Evolutionary conservation across 2,113 vertebrate genomes (phyloP), one percentile per base, ranked within the genome.

Genomic region (Colistium nudipinnis): DNA sequence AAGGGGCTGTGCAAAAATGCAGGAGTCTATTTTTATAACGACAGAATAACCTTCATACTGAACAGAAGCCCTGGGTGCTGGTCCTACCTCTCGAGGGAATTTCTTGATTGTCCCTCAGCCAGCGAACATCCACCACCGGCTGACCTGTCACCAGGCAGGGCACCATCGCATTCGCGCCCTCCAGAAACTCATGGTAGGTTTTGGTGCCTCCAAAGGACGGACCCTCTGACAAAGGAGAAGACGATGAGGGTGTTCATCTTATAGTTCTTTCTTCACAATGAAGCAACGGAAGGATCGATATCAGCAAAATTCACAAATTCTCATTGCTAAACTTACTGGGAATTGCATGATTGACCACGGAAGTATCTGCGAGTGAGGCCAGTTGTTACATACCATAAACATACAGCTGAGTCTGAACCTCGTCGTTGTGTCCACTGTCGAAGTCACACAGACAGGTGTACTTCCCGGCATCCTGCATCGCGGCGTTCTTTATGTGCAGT

Each of bases 181-280:
- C 74, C 62, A 92, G 72, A 76, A 93, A 93, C 79, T 93, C 93
- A 70, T 93, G 89, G 68, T 91, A 91, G 25, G 4, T 55, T 7
- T 8, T 13, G 13, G 75, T 92, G 4, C 8, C 8, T 11, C 35
- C 76, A 70, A 93, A 93, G 3, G 70, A 85, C 11, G 80, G 88
- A 19, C 54, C 70, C 49, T 90, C 93, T 93, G 61, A 61, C 7
- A 64, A 33, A 56, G 25, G 0, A 74, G 7, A 0, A 48, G 36
- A 39, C 61, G 45, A n/a, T 64, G 11, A 48, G 6, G 28, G n/a
- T 33, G 8, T 22, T 4, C 4, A 33, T 33, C 31, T 33, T 33
- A n/a, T n/a, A 16, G 6, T 31, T 28, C 39, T 65, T 49, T 68
- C 2, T 0, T 3, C 51, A 13, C 14, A 35, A 13, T 44, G 9